Evolutionary conservation across 2,888 invertebrate genomes (phyloP).

Genomic region (Rotaria sp.): DNA sequence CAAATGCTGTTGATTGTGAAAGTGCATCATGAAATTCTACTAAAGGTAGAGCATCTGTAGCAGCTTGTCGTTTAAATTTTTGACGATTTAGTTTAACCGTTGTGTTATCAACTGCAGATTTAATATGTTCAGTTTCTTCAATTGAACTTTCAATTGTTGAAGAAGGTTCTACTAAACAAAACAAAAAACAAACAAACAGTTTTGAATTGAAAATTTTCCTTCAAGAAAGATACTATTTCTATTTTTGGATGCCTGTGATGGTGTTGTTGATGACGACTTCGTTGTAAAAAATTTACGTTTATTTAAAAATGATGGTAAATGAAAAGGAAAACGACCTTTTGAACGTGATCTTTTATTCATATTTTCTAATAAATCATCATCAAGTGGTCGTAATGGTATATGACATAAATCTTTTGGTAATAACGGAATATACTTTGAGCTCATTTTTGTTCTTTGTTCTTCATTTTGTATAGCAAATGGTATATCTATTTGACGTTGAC

Average conservation of each 20-base stretch:
- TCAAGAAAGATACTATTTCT: neutral
- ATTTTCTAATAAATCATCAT: neutral
- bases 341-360: constrained; percentile 16
- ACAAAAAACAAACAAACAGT: too few relatives aligned
- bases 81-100: neutral
- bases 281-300: neutral
- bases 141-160: neutral
- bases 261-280: neutral
- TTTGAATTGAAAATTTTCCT: neutral
- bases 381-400: neutral
- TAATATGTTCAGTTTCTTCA: neutral
- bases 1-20: neutral
- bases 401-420: constrained; percentile 21
- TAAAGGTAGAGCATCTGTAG: neutral
- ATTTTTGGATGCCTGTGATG: neutral
- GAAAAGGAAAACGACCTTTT: constrained; percentile 17
- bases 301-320: constrained; percentile 24
- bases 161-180: neutral
- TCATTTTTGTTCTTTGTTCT: neutral
- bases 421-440: neutral
- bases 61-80: neutral
- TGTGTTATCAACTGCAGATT: neutral
- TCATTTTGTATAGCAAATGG: neutral
- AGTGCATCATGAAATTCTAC: constrained; percentile 26
- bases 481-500: neutral